Base-by-base conservation (phyloP, 2,888 invertebrate genomes). In the Aleiodes leptofemur region DNA sequence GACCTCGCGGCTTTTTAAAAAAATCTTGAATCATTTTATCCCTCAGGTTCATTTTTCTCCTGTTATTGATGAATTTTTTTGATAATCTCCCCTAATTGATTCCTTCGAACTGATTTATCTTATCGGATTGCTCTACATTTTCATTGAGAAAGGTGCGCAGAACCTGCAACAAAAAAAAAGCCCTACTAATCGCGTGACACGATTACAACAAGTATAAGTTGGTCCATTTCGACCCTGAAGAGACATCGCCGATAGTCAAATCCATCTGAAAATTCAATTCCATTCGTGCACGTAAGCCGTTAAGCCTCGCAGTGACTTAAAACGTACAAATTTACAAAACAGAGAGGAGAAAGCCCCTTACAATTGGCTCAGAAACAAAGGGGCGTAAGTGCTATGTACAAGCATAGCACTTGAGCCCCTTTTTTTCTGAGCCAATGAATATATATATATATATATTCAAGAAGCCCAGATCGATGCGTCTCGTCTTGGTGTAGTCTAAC, bases 391-490 rank as follows among this genome's bases (percentile, higher is more conserved):
- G 23, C 23, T 23, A 2, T 23, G 23, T 1, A 23, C 2, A 23
- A 23, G 23, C 23, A 23, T 23, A 23, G 23, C 23, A 23, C 23
- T 23, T 23, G 23, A 23, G 23, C 1, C 23, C 23, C 23, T 23
- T 23, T 23, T 23, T 23, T 23, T 23, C 23, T 23, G 23, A 23
- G 23, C 23, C 23, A 1, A 23, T 23, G 23, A 23, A 23, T 23
- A 23, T 23, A 23, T 23, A 43, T 23, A 23, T 23, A 43, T 68
- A 61, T 73, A 68, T 51, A 73, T 78, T 77, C 77, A 78, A 73
- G 72, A 77, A 79, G 81, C 1, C 23, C 82, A 86, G 83, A 87
- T 87, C 87, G 87, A 87, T 87, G 85, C 82, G 86, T 86, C 84
- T 82, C 82, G 86, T 82, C 83, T 83, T 81, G 76, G 73, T 81